Evolutionary conservation across 2,888 invertebrate genomes (phyloP).

Genomic region (Meteorus colon): DNA sequence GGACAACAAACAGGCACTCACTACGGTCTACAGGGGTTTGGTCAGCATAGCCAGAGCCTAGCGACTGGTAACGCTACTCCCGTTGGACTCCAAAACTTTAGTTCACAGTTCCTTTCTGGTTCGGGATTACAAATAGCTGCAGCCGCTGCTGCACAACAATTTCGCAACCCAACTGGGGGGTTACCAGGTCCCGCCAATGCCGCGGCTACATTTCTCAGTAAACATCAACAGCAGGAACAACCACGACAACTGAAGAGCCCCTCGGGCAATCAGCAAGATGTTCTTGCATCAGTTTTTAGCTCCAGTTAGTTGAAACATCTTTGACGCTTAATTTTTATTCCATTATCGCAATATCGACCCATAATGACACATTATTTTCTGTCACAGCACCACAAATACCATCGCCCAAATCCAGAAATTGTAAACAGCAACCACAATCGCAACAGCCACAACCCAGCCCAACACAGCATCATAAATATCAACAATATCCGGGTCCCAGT

Average conservation of each 20-base stretch:
- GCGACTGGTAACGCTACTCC: constrained; percentile 72
- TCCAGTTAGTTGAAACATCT: constrained; percentile 71
- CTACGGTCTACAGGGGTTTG: constrained; percentile 73
- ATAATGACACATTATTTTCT: constrained; percentile 42
- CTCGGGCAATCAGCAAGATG: constrained; percentile 73
- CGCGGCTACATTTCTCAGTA: constrained; percentile 68
- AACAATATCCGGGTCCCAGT: constrained; percentile 75
- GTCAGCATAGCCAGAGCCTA: constrained; percentile 71
- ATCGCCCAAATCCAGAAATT: constrained; percentile 77
- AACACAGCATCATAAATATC: constrained; percentile 76
- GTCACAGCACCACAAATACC: constrained; percentile 75
- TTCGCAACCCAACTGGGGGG: constrained; percentile 76
- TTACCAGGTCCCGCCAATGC: constrained; percentile 69
- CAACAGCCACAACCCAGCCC: constrained; percentile 76
- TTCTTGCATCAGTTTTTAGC: constrained; percentile 77
- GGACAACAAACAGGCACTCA: constrained; percentile 71
- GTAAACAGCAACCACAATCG: constrained; percentile 74
- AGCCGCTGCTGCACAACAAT: constrained; percentile 80
- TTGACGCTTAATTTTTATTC: constrained; percentile 8
- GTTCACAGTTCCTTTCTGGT: constrained; percentile 77
- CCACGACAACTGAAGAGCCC: constrained; percentile 71
- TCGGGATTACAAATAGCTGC: constrained; percentile 79
- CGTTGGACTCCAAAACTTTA: constrained; percentile 74
- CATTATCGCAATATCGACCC: not conserved
- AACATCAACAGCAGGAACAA: constrained; percentile 71